phyloP scores from a whole-genome alignment of 2,797 vertebrate species.

The Bucorvus abyssinicus region DNA sequence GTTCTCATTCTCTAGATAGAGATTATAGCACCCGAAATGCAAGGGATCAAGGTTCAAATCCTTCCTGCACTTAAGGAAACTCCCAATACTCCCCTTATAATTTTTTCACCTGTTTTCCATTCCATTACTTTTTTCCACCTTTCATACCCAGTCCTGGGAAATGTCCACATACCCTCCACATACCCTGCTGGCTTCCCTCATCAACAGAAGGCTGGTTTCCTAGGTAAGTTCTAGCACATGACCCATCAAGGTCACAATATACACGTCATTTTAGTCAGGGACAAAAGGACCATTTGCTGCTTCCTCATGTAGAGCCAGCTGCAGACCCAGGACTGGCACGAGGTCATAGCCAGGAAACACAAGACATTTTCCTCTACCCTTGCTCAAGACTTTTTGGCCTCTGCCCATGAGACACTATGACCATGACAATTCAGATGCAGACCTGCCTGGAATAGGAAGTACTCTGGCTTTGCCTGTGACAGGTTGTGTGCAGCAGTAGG shows the following conservation, averaged over 20 bases:
- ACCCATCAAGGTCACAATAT: neutral
- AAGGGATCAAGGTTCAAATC: neutral
- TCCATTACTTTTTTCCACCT: neutral
- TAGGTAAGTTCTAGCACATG: neutral
- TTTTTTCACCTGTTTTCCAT: neutral
- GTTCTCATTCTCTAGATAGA: neutral
- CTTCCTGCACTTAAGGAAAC: neutral
- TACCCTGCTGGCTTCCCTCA: neutral
- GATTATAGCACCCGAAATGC: neutral
- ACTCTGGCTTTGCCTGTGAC: neutral
- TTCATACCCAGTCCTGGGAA: neutral
- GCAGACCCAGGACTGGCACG: neutral
- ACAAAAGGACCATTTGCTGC: neutral
- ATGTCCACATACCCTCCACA: neutral
- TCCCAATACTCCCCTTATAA: neutral
- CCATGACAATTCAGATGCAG: neutral
- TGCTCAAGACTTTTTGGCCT: neutral
- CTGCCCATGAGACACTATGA: neutral
- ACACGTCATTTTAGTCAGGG: neutral
- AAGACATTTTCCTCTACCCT: neutral
- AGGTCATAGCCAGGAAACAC: neutral
- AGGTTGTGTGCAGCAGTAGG: neutral
- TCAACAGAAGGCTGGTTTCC: neutral
- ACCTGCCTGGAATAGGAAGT: neutral
- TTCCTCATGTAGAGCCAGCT: rapidly evolving